phyloP scores from a whole-genome alignment of 2,888 invertebrate species.

The Axea sp. region DNA sequence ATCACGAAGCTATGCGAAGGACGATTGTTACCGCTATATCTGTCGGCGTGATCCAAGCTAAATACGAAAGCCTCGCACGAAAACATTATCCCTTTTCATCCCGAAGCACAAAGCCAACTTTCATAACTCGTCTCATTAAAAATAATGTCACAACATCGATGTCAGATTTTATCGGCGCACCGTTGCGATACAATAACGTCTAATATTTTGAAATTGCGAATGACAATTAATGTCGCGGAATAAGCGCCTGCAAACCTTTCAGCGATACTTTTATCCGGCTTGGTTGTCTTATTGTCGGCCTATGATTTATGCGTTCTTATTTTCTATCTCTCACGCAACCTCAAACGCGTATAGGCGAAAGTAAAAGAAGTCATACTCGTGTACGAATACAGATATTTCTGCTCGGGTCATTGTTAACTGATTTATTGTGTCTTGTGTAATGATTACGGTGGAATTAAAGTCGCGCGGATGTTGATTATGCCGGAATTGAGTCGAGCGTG shows the following conservation, averaged over 20 bases:
- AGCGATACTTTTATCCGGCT: slow-evolving; percentile 49
- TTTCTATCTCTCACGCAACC: slow-evolving; percentile 42
- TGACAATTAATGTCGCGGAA: slow-evolving; percentile 48
- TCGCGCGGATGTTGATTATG: too few relatives aligned
- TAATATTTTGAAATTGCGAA: slow-evolving; percentile 35
- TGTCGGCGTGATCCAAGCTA: slow-evolving; percentile 28
- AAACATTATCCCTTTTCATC: slow-evolving; percentile 32
- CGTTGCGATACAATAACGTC: slow-evolving; percentile 23
- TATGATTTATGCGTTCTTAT: slow-evolving; percentile 58
- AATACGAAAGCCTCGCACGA: slow-evolving; percentile 26
- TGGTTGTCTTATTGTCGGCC: slow-evolving; percentile 53
- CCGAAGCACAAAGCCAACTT: slow-evolving; percentile 8
- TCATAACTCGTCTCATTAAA: slow-evolving; percentile 36
- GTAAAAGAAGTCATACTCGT: slow-evolving; percentile 55
- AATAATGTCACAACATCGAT: slow-evolving; percentile 24
- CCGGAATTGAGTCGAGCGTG: neutral
- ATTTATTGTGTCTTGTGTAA: slow-evolving; percentile 63
- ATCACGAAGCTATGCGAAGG: slow-evolving; percentile 72
- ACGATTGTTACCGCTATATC: slow-evolving; percentile 64
- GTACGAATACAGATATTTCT: slow-evolving; percentile 59
- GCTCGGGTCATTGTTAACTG: slow-evolving; percentile 67
- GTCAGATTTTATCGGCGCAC: slow-evolving; percentile 24
- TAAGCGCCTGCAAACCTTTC: slow-evolving; percentile 38
- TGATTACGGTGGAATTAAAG: slow-evolving; percentile 16
- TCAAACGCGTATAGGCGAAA: slow-evolving; percentile 53